These are phyloP conservation scores for Mus minutoides DNA, from an alignment of 2,797 vertebrate species.

Conservation along the genomic window DNA sequence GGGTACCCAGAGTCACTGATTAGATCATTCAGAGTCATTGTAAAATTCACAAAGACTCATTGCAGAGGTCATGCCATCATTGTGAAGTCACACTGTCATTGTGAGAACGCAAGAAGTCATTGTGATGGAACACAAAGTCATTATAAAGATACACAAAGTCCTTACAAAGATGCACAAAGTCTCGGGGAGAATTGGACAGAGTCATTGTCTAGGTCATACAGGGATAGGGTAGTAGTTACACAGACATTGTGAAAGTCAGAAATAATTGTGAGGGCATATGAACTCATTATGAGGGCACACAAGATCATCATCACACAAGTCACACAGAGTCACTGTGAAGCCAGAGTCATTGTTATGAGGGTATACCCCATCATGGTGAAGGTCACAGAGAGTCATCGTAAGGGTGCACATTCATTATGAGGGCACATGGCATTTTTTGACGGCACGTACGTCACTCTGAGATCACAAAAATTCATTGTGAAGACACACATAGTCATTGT, in stretches of 20 bases:
- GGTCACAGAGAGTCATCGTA: neutral
- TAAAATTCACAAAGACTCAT: neutral
- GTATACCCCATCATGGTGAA: neutral
- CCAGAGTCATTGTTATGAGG: neutral
- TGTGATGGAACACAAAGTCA: neutral
- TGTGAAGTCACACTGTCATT: neutral
- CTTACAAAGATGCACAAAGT: neutral
- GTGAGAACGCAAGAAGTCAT: neutral
- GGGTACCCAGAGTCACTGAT: neutral
- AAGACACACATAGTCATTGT: neutral
- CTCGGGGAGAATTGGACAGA: neutral
- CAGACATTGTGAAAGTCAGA: neutral
- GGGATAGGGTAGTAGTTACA: neutral
- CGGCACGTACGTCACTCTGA: neutral
- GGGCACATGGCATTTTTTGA: neutral
- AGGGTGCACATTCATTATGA: neutral
- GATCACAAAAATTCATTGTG: neutral
- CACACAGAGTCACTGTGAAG: neutral
- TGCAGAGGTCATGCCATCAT: neutral
- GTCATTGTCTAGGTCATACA: neutral
- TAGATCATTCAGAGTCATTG: neutral
- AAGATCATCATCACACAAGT: neutral
- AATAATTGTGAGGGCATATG: neutral
- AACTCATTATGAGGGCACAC: neutral
- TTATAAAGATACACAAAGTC: neutral